Evolutionary conservation across 2,888 invertebrate genomes (phyloP).

Genomic region (Odontocerum albicorne): DNA sequence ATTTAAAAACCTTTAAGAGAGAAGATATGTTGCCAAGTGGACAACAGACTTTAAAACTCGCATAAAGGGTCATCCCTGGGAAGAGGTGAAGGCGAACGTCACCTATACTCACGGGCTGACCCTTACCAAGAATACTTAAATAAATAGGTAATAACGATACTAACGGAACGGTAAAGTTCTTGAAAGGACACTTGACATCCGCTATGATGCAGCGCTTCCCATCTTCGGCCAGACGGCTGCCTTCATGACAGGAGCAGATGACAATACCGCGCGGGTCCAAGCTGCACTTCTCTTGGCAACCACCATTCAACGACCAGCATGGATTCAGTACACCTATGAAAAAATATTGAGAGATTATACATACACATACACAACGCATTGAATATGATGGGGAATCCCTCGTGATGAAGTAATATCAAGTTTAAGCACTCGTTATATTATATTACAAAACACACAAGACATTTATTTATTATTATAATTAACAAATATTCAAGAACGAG

Average conservation of each 20-base stretch:
- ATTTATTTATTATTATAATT: not conserved
- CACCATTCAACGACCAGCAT: slow-evolving; percentile 73
- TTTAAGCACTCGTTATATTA: no score
- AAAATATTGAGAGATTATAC: no score
- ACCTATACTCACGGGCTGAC: no score
- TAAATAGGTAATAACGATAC: slow-evolving; percentile 20
- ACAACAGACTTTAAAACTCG: no score
- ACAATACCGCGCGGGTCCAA: slow-evolving; percentile 61
- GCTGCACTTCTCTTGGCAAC: slow-evolving; percentile 76
- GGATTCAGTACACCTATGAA: slow-evolving; percentile 62
- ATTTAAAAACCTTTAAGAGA: no score
- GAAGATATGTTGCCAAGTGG: no score
- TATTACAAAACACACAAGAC: not conserved
- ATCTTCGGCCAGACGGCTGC: slow-evolving; percentile 59
- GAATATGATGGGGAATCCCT: no score
- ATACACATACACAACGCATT: no score
- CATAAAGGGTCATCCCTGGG: no score
- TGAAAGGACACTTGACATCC: slow-evolving; percentile 1
- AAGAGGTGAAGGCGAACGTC: no score
- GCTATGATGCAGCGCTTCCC: slow-evolving; percentile 57
- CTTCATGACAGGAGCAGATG: slow-evolving; percentile 67
- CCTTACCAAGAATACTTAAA: no score
- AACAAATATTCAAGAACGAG: not conserved
- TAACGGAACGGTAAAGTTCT: slow-evolving; percentile 6
- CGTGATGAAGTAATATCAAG: no score